Evolutionary conservation across 2,797 vertebrate genomes (phyloP).

Genomic region (Bradypodion pumilum): DNA sequence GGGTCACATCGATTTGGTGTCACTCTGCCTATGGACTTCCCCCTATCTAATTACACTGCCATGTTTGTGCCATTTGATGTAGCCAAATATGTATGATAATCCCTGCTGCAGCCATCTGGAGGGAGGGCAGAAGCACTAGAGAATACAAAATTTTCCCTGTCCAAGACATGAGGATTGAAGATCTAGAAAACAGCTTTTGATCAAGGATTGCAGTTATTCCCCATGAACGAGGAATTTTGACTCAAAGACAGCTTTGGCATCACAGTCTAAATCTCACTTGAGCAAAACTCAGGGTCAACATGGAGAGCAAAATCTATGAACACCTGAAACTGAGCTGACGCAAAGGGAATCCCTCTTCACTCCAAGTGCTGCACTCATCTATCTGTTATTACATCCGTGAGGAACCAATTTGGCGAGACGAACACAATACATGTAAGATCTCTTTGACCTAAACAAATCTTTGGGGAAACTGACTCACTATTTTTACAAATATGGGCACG

Average conservation of each 20-base stretch:
- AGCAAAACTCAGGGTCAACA: not conserved
- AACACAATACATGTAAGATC: not conserved
- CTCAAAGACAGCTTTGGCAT: not conserved
- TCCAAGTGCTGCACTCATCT: not conserved
- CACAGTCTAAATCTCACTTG: not conserved
- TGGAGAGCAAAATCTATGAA: not conserved
- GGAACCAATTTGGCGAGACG: not conserved
- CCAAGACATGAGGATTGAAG: not conserved
- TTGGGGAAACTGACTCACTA: not conserved
- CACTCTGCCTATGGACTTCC: not conserved
- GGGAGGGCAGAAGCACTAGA: not conserved
- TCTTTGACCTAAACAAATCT: not conserved
- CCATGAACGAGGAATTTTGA: no score
- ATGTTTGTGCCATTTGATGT: not conserved
- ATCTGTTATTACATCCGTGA: not conserved
- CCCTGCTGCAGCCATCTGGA: not conserved
- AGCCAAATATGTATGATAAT: no score
- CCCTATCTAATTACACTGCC: not conserved
- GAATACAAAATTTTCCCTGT: not conserved
- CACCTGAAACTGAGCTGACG: not conserved
- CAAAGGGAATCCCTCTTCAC: not conserved
- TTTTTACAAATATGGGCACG: not conserved
- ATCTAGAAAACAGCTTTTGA: not conserved
- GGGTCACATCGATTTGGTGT: not conserved
- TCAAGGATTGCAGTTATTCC: no score